Percentiles rank a stretch among this genome's conserved stretches.
Evolutionary conservation across 1,140 invertebrate genomes (phyloP).

Genomic region (Drosophila gunungcola): DNA sequence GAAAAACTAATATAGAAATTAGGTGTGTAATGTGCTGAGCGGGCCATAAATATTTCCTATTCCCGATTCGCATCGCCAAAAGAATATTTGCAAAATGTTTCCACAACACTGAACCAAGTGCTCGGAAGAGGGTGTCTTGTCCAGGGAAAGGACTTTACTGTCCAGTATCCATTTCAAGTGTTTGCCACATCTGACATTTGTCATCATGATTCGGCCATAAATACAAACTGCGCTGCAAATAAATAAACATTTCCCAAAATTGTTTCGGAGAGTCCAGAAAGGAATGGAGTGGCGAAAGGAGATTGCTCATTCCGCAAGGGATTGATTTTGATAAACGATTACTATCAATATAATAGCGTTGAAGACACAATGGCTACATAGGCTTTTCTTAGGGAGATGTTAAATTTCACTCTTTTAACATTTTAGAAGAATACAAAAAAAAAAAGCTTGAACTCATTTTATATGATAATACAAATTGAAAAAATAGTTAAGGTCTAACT

Average conservation of each 20-base stretch:
- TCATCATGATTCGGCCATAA: slow-evolving; percentile 82
- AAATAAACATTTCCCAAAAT: slow-evolving; percentile 70
- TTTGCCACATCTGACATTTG: slow-evolving; percentile 78
- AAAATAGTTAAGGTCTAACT: no score
- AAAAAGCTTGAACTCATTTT: no score
- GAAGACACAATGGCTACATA: background rate
- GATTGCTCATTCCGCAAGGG: background rate
- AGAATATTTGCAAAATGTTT: slow-evolving; percentile 79
- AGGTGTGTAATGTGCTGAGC: slow-evolving; percentile 83
- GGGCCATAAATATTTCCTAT: slow-evolving; percentile 75
- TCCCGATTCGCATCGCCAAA: slow-evolving; percentile 36
- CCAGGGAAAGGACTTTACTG: background rate
- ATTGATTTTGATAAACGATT: slow-evolving; percentile 15
- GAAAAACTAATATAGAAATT: slow-evolving; percentile 82
- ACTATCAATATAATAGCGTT: background rate
- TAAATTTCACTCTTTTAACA: no score
- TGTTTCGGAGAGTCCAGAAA: slow-evolving; percentile 1
- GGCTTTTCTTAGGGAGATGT: background rate
- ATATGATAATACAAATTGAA: no score
- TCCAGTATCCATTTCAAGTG: slow-evolving; percentile 69
- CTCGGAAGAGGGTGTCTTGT: slow-evolving; percentile 41
- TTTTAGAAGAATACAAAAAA: no score
- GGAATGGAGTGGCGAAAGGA: background rate
- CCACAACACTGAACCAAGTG: slow-evolving; percentile 24
- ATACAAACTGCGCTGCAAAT: slow-evolving; percentile 76